These are phyloP conservation scores for Malthinus flaveolus DNA, from an alignment of 2,888 invertebrate genomes.

Conservation along the genomic window DNA sequence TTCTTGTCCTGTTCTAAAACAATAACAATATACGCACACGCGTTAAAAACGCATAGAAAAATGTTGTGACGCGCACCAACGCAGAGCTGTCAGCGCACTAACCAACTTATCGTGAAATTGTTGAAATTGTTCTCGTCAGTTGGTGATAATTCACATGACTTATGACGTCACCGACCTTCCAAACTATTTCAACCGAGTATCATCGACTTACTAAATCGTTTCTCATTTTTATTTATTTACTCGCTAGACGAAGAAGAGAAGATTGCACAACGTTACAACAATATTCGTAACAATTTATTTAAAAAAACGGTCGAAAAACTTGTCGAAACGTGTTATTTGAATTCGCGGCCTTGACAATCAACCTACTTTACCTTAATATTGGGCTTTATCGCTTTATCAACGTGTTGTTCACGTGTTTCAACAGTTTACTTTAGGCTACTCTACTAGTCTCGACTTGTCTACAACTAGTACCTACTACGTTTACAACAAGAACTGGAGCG, in stretches of 20 bases:
- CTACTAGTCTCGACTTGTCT: no score
- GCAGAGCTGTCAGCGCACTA: constrained; percentile 44
- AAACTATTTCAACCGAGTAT: constrained; percentile 32
- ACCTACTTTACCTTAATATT: not conserved
- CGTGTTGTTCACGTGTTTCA: no score
- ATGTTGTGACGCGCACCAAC: constrained; percentile 28
- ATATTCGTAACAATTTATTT: not conserved
- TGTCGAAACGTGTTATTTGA: constrained; percentile 4
- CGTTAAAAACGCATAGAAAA: constrained; percentile 8
- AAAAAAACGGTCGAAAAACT: not conserved
- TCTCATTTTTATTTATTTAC: not conserved
- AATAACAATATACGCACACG: constrained; percentile 7
- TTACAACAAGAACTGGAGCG: no score
- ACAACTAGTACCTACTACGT: no score
- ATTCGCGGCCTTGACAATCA: constrained; percentile 1
- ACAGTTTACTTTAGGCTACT: no score
- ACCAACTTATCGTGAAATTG: constrained; percentile 46
- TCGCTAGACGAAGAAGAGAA: constrained; percentile 1
- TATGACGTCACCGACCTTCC: constrained; percentile 48
- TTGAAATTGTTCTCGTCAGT: constrained; percentile 50
- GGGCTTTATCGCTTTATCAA: no score
- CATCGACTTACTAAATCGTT: constrained; percentile 7
- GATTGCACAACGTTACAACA: constrained; percentile 21
- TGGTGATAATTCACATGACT: constrained; percentile 53
- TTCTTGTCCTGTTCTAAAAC: not conserved